phyloP scores from a whole-genome alignment of 2,113 vertebrate genomes.

The Tinamus guttatus region DNA sequence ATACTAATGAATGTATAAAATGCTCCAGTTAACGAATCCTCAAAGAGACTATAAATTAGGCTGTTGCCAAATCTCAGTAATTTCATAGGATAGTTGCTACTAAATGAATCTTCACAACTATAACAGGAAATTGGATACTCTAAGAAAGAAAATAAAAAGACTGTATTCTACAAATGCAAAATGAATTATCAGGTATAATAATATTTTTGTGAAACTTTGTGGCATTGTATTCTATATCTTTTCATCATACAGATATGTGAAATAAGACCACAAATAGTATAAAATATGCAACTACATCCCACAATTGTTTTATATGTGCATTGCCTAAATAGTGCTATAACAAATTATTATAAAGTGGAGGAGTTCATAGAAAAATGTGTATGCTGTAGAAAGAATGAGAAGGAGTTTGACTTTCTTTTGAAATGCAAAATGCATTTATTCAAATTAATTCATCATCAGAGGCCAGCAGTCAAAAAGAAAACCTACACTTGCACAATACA shows the following conservation, averaged over 20 bases:
- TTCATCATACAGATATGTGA: not conserved
- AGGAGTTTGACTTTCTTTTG: not conserved
- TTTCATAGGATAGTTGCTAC: not conserved
- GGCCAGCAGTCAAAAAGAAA: not conserved
- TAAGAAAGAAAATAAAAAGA: not conserved
- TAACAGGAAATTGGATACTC: not conserved
- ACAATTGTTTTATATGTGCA: not conserved
- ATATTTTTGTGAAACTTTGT: not conserved
- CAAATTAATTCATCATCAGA: not conserved
- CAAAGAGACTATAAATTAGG: not conserved
- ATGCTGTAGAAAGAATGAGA: not conserved
- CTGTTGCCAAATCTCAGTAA: not conserved
- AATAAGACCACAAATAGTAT: not conserved
- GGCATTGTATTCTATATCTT: not conserved
- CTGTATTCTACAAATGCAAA: not conserved
- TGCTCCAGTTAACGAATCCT: not conserved
- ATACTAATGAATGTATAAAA: not conserved
- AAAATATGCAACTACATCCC: not conserved
- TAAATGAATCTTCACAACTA: not conserved
- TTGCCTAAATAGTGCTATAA: not conserved
- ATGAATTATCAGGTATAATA: not conserved
- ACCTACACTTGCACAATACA: not conserved
- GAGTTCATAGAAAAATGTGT: not conserved
- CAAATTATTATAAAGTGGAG: not conserved
- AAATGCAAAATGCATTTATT: slow-evolving; percentile 10